Percentiles rank a stretch among this genome's conserved stretches.
These are phyloP conservation scores for Caenorhabditis sulstoni DNA, from an alignment of 2,888 invertebrate species.

Conservation along the genomic window DNA sequence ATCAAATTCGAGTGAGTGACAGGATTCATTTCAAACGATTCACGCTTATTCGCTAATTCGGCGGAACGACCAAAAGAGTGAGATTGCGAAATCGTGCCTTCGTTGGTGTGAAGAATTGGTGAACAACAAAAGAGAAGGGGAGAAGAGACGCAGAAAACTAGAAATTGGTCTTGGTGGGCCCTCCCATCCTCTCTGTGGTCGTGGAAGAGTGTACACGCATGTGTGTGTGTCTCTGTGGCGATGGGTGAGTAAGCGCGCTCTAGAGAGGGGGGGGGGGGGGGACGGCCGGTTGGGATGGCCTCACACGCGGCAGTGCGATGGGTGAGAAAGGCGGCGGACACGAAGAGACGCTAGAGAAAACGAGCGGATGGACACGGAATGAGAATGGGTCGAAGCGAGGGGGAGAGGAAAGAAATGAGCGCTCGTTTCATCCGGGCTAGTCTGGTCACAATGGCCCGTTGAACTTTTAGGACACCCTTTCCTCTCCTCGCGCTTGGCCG, in stretches of 20 bases:
- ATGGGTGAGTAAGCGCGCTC: constrained; percentile 1
- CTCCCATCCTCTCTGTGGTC: neutral
- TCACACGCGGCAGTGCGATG: constrained; percentile 7
- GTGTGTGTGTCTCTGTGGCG: too few relatives aligned
- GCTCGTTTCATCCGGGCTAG: neutral
- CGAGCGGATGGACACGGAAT: neutral
- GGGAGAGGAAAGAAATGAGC: constrained; percentile 3
- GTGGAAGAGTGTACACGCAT: too few relatives aligned
- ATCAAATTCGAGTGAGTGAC: constrained; percentile 19
- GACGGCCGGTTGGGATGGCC: constrained; percentile 5
- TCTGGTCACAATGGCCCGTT: constrained; percentile 12
- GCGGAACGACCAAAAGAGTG: neutral
- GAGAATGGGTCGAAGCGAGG: constrained; percentile 1
- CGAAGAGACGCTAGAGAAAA: constrained; percentile 1
- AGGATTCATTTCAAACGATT: constrained; percentile 7
- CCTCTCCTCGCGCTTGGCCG: too few relatives aligned
- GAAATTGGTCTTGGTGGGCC: constrained; percentile 27
- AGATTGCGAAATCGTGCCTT: constrained; percentile 10
- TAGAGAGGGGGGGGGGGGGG: constrained; percentile 7
- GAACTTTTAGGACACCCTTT: constrained; percentile 17
- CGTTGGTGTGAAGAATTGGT: constrained; percentile 37
- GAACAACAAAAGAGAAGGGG: constrained; percentile 9
- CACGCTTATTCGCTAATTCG: constrained; percentile 16
- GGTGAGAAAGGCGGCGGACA: neutral
- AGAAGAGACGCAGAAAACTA: constrained; percentile 7